These are phyloP conservation scores for Arctopsyche grandis DNA, from an alignment of 1,140 invertebrate genomes.

Conservation along the genomic window DNA sequence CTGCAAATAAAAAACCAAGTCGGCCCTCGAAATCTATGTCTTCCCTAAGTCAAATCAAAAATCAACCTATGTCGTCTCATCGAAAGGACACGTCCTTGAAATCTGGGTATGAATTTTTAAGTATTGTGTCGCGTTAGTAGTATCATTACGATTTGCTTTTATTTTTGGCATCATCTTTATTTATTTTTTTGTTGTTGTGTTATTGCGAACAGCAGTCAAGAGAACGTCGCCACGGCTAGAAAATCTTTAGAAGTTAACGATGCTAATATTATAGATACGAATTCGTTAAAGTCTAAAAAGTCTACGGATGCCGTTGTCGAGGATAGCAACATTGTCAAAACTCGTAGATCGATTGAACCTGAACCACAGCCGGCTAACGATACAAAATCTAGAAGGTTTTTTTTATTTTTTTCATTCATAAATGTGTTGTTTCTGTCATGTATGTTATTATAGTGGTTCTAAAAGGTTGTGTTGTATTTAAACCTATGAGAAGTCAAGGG, in stretches of 20 bases:
- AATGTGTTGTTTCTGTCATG: neutral
- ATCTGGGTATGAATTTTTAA: conserved; percentile 42
- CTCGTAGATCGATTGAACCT: conserved; percentile 42
- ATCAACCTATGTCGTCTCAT: conserved; percentile 43
- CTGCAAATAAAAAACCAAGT: conserved; percentile 36
- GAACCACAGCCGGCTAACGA: conserved; percentile 30
- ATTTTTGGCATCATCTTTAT: neutral
- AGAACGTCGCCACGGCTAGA: conserved; percentile 63
- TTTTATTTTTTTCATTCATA: conserved; percentile 4
- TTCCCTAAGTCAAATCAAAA: conserved; percentile 37
- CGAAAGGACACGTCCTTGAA: conserved; percentile 44
- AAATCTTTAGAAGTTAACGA: conserved; percentile 65
- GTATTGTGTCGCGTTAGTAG: neutral
- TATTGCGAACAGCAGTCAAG: conserved; percentile 36
- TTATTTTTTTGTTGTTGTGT: neutral
- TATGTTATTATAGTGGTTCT: no score
- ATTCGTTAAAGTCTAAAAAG: conserved; percentile 44
- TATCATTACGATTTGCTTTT: neutral
- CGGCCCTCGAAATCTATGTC: conserved; percentile 42
- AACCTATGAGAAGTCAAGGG: no score
- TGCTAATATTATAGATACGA: conserved; percentile 57
- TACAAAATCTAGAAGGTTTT: conserved; percentile 44
- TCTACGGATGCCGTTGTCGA: conserved; percentile 38
- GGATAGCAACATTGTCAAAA: conserved; percentile 44
- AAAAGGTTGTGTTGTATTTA: no score